Evolutionary conservation across 1,140 invertebrate genomes (phyloP).

Genomic region (Drosophila navojoa): DNA sequence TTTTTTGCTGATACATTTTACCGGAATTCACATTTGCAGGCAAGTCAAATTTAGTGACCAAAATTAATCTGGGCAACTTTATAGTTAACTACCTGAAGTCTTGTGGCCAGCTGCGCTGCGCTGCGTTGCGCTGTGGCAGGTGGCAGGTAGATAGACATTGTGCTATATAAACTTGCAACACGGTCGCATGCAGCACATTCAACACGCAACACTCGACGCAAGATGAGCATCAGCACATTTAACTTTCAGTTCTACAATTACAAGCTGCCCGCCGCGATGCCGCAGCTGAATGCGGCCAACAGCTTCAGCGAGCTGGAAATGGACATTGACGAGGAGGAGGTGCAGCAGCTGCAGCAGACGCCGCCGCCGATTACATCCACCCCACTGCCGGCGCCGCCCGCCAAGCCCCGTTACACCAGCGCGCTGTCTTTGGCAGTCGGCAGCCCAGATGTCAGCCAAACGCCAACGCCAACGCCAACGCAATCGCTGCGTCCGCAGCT

Average conservation of each 20-base stretch:
- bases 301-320: conserved; percentile 74
- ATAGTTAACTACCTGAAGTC: conserved; percentile 29
- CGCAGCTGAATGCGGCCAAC: conserved; percentile 14
- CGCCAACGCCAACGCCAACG: conserved; percentile 5
- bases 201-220: conserved; percentile 14
- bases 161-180: conserved; percentile 21
- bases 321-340: conserved; percentile 71
- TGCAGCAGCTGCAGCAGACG: conserved; percentile 38
- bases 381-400: conserved; percentile 9
- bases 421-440: conserved; percentile 41
- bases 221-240: conserved; percentile 75
- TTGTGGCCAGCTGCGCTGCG: not conserved
- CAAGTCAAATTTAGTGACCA: conserved; percentile 44
- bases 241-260: conserved; percentile 79
- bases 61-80: conserved; percentile 37
- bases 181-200: conserved; percentile 23
- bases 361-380: conserved; percentile 57
- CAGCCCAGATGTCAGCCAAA: conserved; percentile 27
- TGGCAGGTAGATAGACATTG: not conserved
- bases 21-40: conserved; percentile 9
- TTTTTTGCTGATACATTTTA: conserved; percentile 34
- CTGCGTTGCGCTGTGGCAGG: not conserved
- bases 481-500: conserved; percentile 56
- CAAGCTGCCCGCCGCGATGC: conserved; percentile 49
- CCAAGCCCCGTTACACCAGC: conserved; percentile 57